These are phyloP conservation scores for Drosophila sucinea DNA, from an alignment of 1,140 invertebrate species.

Conservation along the genomic window DNA sequence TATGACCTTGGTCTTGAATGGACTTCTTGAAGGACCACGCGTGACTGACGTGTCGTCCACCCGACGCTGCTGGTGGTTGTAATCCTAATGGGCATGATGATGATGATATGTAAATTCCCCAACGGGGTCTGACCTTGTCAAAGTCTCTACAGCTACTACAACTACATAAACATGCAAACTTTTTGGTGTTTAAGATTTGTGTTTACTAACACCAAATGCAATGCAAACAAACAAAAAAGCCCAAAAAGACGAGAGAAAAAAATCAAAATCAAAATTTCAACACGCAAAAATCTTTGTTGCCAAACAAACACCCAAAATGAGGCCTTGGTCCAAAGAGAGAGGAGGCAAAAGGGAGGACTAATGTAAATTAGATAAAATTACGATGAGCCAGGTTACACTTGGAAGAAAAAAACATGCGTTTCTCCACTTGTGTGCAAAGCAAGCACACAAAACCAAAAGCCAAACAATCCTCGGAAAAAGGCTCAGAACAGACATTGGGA, in stretches of 20 bases:
- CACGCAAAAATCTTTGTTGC: conserved; percentile 22
- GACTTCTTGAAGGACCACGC: neutral
- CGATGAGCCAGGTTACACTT: conserved; percentile 8
- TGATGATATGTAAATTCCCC: conserved; percentile 5
- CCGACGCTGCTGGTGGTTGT: neutral
- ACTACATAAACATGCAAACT: conserved; percentile 24
- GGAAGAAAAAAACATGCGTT: neutral
- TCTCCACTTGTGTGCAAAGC: neutral
- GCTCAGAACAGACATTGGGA: too few relatives aligned
- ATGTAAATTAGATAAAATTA: conserved; percentile 16
- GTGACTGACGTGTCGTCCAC: conserved; percentile 9
- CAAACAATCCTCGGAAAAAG: too few relatives aligned
- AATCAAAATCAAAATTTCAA: conserved; percentile 16
- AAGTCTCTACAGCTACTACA: conserved; percentile 5
- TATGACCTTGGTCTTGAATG: conserved; percentile 9
- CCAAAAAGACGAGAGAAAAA: conserved; percentile 2
- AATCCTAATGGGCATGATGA: neutral
- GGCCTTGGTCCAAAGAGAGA: neutral
- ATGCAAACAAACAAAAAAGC: conserved; percentile 11
- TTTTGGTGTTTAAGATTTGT: conserved; percentile 12
- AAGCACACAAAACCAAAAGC: too few relatives aligned
- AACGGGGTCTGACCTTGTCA: conserved; percentile 18
- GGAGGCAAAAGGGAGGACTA: neutral
- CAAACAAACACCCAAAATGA: conserved; percentile 16
- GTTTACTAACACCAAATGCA: conserved; percentile 23